Conservation (phyloP, 2,113 vertebrate species). For the Ivindomyrus marchei region DNA sequence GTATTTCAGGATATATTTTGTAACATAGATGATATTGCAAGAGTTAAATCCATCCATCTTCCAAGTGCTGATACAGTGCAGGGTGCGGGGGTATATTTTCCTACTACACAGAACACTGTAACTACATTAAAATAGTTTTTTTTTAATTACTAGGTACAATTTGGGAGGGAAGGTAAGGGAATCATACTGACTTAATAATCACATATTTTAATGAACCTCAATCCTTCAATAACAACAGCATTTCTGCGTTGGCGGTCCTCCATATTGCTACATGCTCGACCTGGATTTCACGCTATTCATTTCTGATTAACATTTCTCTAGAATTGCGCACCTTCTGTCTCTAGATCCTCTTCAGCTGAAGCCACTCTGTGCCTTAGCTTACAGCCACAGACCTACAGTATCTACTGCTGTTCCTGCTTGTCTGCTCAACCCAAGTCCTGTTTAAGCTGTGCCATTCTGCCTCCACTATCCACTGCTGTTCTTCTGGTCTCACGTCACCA, state of each 20-base stretch:
- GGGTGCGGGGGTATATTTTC: too few species aligned
- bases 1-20: not conserved
- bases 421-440: not conserved
- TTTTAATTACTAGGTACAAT: too few species aligned
- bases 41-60: not conserved
- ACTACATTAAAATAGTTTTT: too few species aligned
- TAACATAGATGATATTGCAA: not conserved
- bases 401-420: not conserved
- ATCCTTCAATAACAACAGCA: not conserved
- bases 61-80: not conserved
- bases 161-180: not conserved
- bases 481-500: too few species aligned
- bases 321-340: not conserved
- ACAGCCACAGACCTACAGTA: not conserved
- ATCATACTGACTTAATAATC: not conserved
- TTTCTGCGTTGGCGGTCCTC: not conserved
- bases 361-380: not conserved
- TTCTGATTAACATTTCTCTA: not conserved
- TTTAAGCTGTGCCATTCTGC: too few species aligned
- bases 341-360: not conserved
- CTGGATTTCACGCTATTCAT: not conserved
- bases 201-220: not conserved
- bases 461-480: too few species aligned
- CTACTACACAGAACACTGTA: too few species aligned
- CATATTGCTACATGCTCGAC: not conserved